phyloP scores from a whole-genome alignment of 2,888 invertebrate species.

The Drosophila leonis region DNA sequence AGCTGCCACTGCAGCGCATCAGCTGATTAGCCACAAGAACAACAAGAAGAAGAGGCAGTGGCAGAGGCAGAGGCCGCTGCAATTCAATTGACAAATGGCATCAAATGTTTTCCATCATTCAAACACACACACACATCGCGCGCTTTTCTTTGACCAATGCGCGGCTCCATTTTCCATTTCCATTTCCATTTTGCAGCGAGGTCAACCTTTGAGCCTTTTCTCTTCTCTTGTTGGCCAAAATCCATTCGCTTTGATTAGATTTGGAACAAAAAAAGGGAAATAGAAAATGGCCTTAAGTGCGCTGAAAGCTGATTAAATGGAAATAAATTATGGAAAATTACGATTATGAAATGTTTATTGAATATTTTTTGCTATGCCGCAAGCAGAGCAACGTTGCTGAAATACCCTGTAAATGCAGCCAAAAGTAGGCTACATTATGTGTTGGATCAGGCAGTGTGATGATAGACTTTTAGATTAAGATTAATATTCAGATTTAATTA shows the following conservation, averaged over 20 bases:
- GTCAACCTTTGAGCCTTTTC: conserved; percentile 40
- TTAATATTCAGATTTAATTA: too few species aligned
- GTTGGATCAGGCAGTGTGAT: too few species aligned
- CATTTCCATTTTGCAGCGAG: conserved; percentile 21
- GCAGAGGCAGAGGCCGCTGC: conserved; percentile 7
- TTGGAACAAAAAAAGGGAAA: conserved; percentile 24
- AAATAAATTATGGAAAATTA: conserved; percentile 39
- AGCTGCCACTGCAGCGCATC: conserved; percentile 28
- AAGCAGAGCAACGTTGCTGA: too few species aligned
- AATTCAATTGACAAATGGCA: conserved; percentile 53
- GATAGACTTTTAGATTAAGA: too few species aligned
- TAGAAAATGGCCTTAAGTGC: neutral
- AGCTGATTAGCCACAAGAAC: conserved; percentile 37
- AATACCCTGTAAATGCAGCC: conserved; percentile 17
- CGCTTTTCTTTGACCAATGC: conserved; percentile 38
- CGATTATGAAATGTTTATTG: conserved; percentile 48
- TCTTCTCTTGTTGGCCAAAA: conserved; percentile 27
- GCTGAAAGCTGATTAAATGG: conserved; percentile 53
- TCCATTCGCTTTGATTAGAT: conserved; percentile 76
- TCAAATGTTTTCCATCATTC: conserved; percentile 38
- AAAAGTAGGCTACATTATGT: neutral
- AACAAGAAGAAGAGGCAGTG: neutral
- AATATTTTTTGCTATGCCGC: conserved; percentile 6
- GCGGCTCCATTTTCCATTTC: conserved; percentile 25
- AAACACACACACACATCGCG: conserved; percentile 23